phyloP scores from a whole-genome alignment of 2,113 vertebrate species.

The Circaetus cinerascens region DNA sequence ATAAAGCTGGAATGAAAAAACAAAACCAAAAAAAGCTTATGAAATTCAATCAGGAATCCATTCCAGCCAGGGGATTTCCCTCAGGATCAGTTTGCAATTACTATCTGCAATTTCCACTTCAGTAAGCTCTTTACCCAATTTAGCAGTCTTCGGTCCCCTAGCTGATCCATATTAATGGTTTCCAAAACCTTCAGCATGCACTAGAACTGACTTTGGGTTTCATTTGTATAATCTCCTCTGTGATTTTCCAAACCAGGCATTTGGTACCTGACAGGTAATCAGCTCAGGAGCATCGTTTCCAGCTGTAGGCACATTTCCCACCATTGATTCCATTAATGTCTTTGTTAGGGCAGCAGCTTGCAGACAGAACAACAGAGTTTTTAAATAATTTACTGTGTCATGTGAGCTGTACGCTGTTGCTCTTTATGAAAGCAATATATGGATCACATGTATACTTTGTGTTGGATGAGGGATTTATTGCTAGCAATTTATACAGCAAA shows the following conservation, averaged over 20 bases:
- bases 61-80: constrained; percentile 21
- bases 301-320: not conserved
- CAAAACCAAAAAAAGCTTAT: not conserved
- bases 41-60: not conserved
- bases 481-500: not conserved
- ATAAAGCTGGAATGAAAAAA: not conserved
- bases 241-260: not conserved
- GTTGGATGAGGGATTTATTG: not conserved
- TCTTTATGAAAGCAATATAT: not conserved
- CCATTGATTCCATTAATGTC: not conserved
- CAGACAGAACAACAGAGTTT: not conserved
- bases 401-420: not conserved
- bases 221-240: constrained; percentile 17
- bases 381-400: not conserved
- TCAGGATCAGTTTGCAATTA: constrained; percentile 43
- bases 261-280: not conserved
- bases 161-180: constrained; percentile 48
- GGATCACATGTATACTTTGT: not conserved
- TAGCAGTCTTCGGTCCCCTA: constrained; percentile 10
- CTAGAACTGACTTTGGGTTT: not conserved
- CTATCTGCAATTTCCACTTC: constrained; percentile 32
- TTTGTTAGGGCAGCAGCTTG: not conserved
- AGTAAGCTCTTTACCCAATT: constrained; percentile 52
- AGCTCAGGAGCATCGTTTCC: not conserved
- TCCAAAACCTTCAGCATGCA: not conserved